A percentile compares a stretch with the other conserved stretches of the same genome.
These are phyloP conservation scores for Schizothorax lantsangensis DNA, from an alignment of 2,797 vertebrate species.

Conservation along the genomic window DNA sequence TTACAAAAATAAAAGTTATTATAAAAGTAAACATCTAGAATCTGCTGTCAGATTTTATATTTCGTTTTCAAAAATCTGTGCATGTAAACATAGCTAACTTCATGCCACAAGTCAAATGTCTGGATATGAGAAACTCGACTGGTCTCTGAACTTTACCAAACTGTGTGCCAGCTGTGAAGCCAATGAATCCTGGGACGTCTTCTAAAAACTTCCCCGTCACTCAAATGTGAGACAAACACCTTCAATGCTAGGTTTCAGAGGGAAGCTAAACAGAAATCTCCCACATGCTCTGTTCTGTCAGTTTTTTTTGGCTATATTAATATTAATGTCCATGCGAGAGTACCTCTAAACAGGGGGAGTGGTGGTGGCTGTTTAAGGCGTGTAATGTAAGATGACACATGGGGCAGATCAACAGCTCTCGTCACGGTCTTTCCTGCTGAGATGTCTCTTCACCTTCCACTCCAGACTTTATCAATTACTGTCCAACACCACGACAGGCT, in stretches of 20 bases:
- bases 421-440: constrained; percentile 41
- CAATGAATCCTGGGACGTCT: background rate
- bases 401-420: constrained; percentile 57
- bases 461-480: constrained; percentile 63
- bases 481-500: constrained; percentile 47
- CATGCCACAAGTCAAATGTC: background rate
- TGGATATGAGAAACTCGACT: background rate
- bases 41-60: background rate
- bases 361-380: constrained; percentile 55
- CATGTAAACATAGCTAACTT: background rate
- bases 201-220: background rate
- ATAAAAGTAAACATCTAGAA: background rate
- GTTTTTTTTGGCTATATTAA: constrained; percentile 54
- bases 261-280: constrained; percentile 3
- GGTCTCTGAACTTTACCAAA: constrained; percentile 2
- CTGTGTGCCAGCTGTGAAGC: background rate
- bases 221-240: constrained; percentile 10
- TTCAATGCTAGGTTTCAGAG: constrained; percentile 1
- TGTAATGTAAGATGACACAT: constrained; percentile 52
- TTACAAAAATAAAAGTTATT: background rate
- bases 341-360: constrained; percentile 56
- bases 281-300: constrained; percentile 41
- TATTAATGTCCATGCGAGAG: constrained; percentile 62
- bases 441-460: constrained; percentile 50
- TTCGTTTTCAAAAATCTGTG: background rate